Evolutionary conservation across 2,888 invertebrate genomes (phyloP).

Genomic region (Tenthredo mesomela): DNA sequence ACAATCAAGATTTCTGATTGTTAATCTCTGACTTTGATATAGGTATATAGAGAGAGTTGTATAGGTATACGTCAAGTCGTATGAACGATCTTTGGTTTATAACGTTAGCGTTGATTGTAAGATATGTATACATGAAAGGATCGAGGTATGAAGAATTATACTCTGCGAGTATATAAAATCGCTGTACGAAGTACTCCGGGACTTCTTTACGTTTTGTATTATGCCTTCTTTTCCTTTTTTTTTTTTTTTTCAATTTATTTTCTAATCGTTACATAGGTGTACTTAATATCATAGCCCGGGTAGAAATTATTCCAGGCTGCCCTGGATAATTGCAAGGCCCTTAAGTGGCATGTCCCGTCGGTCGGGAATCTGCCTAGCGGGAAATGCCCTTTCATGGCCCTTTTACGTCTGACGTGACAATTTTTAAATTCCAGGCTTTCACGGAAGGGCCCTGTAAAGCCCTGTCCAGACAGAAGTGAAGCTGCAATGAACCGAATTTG

Average conservation of each 20-base stretch:
- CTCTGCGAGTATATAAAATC: not conserved
- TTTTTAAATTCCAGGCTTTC: too few relatives aligned
- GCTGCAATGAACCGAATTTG: too few relatives aligned
- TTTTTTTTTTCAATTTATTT: not conserved
- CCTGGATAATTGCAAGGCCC: too few relatives aligned
- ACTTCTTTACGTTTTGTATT: constrained; percentile 19
- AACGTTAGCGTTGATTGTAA: not conserved
- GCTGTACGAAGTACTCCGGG: not conserved
- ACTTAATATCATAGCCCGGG: too few relatives aligned
- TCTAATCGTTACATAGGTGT: not conserved
- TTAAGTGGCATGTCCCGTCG: too few relatives aligned
- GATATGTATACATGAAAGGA: constrained; percentile 17
- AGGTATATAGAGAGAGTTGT: not conserved
- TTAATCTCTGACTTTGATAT: constrained; percentile 24
- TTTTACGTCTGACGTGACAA: too few relatives aligned
- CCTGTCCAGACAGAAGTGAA: too few relatives aligned
- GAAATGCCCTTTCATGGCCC: too few relatives aligned
- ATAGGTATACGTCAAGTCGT: constrained; percentile 29
- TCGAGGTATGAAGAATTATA: constrained; percentile 25
- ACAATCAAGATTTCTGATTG: constrained; percentile 32
- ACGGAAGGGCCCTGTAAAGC: too few relatives aligned
- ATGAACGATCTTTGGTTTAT: not conserved
- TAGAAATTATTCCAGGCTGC: too few relatives aligned
- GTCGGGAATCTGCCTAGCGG: too few relatives aligned
- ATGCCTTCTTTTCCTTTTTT: not conserved